Evolutionary conservation across 2,797 vertebrate genomes (phyloP), one percentile per base, ranked within the genome.

Genomic region (Syngnathus rostellatus): DNA sequence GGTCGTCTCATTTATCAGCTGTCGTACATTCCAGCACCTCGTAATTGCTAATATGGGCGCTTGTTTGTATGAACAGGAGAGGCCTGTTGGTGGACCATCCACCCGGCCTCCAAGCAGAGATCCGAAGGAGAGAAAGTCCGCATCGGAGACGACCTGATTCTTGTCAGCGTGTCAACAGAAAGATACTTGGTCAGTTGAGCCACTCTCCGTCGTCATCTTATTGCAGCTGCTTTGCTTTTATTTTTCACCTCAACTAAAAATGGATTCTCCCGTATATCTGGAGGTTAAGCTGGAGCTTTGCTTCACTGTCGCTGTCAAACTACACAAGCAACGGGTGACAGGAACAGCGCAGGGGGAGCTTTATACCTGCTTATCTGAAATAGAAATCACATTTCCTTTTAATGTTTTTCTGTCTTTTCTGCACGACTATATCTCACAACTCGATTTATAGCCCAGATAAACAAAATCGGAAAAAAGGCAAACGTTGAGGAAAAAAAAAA

Each of bases 31-130:
- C 41, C 60, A 9, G 8, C 41, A 25, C 21, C 40, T 62, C 4
- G 40, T 62, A 62, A 45, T 62, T 62, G 60, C 40, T 45, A 62
- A 45, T 41, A 41, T 14, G 60, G 39, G 45, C 25, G 60, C n/a
- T 23, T 62, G 40, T 62, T 50, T 45, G 37, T 72, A 40, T 72
- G 48, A 45, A 53, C 64, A 99, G 97, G 97, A 78, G 97, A 99
- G 81, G 90, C 96, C 57, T 98, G 96, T 81, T 99, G 97, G 97
- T 99, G 97, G 97, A 99, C 96, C 63, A 99, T 99, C 84, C 97
- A 99, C 74, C 97, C 97, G 39, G 95, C 97, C 45, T 99, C 97
- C 63, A 99, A 99, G 84, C 97, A 99, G 87, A 94, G 97, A 59
- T 99, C 97, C 0, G 97, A 98, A 80, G 97, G 97, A 84, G 97